Base-by-base conservation (phyloP, 1,140 invertebrate genomes). In the Drosophila setifemur region DNA sequence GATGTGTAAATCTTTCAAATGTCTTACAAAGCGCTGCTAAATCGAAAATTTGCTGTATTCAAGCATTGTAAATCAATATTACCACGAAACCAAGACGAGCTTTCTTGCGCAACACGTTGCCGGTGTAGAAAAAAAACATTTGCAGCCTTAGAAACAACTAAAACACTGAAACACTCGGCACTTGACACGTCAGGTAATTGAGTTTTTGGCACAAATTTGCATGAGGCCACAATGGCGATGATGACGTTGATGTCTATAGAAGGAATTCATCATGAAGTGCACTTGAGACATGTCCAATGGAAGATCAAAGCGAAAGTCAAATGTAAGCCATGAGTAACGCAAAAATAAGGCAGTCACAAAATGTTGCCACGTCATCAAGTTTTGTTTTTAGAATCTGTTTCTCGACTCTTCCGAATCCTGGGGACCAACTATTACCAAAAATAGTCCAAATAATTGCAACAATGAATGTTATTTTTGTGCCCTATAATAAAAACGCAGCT, bases 251-350 rank as follows among this genome's bases (percentile, higher is more conserved):
- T 26, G 57, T 29, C 25, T 29, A 61, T 49, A 40, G 61, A 64
- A 64, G 61, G 66, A 70, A 70, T 60, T 49, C 25, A 47, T 25
- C 63, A 40, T 55, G 14, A 39, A 71, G 67, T 60, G 53, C 67
- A 31, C 66, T 71, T 31, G 67, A 71, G 67, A 47, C 50, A 28
- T 48, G 64, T 45, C 66, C 64, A 57, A 70, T 70, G 66, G 52
- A 57, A 69, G 67, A 71, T 71, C 67, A 71, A 71, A 71, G 67
- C 67, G 58, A 70, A 70, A 70, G 44, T 60, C 53, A 71, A 69
- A 55, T n/a, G 19, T 49, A 43, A 69, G 28, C 45, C 67, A 70
- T 50, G 66, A 50, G 16, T 23, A 23, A 31, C 11, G 0, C 9
- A 23, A 23, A 23, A 23, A 5, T 23, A 5, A 37, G 29, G 29